These are phyloP conservation scores for Melanotaenia pygmaea DNA, from an alignment of 2,797 vertebrate genomes.

Conservation along the genomic window DNA sequence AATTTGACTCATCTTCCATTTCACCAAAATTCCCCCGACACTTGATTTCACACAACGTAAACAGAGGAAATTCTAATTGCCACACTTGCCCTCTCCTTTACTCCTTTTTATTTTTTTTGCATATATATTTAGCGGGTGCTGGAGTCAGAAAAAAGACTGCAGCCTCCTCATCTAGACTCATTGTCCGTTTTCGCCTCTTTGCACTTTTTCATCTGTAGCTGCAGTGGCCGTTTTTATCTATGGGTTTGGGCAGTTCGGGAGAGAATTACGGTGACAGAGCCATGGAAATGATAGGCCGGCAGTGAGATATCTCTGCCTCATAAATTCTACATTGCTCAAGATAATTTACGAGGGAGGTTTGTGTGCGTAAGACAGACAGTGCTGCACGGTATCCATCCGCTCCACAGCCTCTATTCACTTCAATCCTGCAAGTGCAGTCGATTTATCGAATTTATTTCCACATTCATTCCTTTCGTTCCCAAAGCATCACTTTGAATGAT, in stretches of 20 bases:
- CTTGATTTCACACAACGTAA: slow-evolving; percentile 62
- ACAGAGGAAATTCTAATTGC: slow-evolving; percentile 59
- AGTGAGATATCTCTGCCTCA: slow-evolving; percentile 82
- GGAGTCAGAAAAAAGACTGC: slow-evolving; percentile 10
- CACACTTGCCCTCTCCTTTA: slow-evolving; percentile 52
- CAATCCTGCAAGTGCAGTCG: slow-evolving; percentile 50
- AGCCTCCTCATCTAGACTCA: slow-evolving; percentile 25
- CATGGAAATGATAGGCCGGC: slow-evolving; percentile 82
- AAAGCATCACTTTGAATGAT: slow-evolving; percentile 72
- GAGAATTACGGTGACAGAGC: slow-evolving; percentile 83
- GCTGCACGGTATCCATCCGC: slow-evolving; percentile 76
- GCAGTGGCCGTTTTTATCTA: slow-evolving; percentile 68
- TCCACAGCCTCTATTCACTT: slow-evolving; percentile 70
- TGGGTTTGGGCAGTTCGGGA: slow-evolving; percentile 73
- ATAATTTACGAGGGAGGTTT: slow-evolving; percentile 80
- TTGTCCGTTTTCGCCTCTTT: slow-evolving; percentile 39
- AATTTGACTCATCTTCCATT: slow-evolving; percentile 68
- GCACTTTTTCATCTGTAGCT: slow-evolving; percentile 46
- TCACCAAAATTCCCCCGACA: slow-evolving; percentile 52
- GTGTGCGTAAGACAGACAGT: slow-evolving; percentile 76
- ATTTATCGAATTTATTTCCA: slow-evolving; percentile 71
- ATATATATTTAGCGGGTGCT: slow-evolving; percentile 30
- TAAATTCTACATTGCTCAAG: slow-evolving; percentile 82
- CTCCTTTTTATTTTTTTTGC: slow-evolving; percentile 24
- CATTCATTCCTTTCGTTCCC: slow-evolving; percentile 54